Conservation (phyloP, 2,888 invertebrate species). For the Rotaria magnacalcarata region DNA sequence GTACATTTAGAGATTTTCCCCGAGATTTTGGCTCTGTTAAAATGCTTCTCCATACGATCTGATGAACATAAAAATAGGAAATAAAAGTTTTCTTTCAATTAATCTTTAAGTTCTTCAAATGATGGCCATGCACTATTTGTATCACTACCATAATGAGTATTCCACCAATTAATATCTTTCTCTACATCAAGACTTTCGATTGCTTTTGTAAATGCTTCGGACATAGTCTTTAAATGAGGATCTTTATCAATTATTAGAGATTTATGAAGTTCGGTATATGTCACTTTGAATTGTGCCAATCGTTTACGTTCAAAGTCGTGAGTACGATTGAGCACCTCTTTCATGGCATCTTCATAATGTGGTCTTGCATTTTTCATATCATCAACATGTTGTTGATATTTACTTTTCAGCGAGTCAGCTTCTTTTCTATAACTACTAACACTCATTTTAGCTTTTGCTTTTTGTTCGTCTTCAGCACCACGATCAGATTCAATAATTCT, state of each 20-base stretch:
- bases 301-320: constrained; percentile 8
- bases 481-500: constrained; percentile 23
- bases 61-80: background rate
- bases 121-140: constrained; percentile 2
- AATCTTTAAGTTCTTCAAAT: constrained; percentile 19
- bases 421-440: constrained; percentile 7
- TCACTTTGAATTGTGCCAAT: background rate
- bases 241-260: background rate
- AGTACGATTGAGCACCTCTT: background rate
- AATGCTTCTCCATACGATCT: background rate
- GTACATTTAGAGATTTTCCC: too few relatives aligned
- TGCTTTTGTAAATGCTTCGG: background rate
- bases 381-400: constrained; percentile 12
- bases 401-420: background rate
- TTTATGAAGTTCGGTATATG: background rate
- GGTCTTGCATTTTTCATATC: background rate
- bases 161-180: constrained; percentile 30
- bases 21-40: background rate
- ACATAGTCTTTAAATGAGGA: background rate
- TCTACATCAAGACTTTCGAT: background rate
- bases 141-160: background rate
- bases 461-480: constrained; percentile 19
- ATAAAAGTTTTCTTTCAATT: background rate
- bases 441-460: background rate
- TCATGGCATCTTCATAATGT: constrained; percentile 4